phyloP scores from a whole-genome alignment of 2,797 vertebrate species.

The Aphelocoma californica region DNA sequence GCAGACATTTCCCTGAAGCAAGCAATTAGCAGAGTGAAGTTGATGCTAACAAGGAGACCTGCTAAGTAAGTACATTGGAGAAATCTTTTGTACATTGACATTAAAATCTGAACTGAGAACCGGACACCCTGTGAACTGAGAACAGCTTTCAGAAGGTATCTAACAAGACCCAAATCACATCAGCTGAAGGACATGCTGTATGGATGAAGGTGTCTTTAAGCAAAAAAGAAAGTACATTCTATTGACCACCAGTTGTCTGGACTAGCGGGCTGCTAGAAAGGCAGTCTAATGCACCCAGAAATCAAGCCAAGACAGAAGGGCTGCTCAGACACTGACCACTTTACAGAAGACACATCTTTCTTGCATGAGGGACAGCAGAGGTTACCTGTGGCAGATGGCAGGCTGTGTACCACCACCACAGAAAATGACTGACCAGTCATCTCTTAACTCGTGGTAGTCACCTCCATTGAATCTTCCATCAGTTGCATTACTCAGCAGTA shows the following conservation, averaged over 20 bases:
- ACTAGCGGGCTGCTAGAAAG: neutral
- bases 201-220: neutral
- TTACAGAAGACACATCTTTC: neutral
- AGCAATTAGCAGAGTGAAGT: neutral
- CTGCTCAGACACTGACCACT: neutral
- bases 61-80: neutral
- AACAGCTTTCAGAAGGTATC: neutral
- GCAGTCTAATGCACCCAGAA: neutral
- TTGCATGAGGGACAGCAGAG: neutral
- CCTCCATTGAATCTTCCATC: neutral
- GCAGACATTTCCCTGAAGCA: conserved; percentile 27
- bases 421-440: fast-evolving
- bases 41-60: neutral
- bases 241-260: neutral
- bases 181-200: neutral
- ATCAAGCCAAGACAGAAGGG: neutral
- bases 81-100: neutral
- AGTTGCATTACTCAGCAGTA: neutral
- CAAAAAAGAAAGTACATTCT: neutral
- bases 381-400: neutral
- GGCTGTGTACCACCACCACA: neutral
- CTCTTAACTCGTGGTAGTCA: neutral
- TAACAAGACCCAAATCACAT: neutral
- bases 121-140: neutral
- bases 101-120: neutral